Conservation (phyloP, 2,797 vertebrate species). For the Cossypha caffra region DNA sequence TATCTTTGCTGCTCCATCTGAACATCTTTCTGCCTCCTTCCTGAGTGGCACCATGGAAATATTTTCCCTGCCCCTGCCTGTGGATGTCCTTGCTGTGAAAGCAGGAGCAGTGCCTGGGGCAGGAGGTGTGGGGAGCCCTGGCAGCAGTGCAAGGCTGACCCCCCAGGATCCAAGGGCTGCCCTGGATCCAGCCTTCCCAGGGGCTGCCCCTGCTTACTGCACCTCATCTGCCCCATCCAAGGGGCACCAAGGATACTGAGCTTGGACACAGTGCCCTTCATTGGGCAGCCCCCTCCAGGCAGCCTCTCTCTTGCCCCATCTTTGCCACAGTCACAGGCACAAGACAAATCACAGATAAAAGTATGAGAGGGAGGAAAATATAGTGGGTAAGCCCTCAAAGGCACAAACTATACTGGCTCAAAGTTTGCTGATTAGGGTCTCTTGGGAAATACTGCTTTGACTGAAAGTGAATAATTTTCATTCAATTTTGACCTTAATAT, state of each 20-base stretch:
- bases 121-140: neutral
- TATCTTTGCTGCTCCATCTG: neutral
- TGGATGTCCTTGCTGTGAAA: neutral
- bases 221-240: neutral
- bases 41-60: neutral
- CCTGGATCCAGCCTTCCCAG: neutral
- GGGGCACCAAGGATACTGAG: accelerated
- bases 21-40: neutral
- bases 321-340: neutral
- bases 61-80: neutral
- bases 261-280: neutral
- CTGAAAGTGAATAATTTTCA: neutral
- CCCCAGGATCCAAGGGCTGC: neutral
- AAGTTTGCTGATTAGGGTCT: neutral
- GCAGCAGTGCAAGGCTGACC: neutral
- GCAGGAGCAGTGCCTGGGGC: neutral
- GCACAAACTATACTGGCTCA: accelerated
- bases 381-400: neutral
- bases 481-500: neutral
- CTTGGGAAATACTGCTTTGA: neutral
- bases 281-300: neutral
- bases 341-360: neutral
- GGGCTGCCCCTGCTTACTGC: neutral
- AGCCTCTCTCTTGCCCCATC: neutral
- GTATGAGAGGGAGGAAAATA: neutral